Conservation (phyloP, 2,797 vertebrate species). For the Acanthurus tractus region DNA sequence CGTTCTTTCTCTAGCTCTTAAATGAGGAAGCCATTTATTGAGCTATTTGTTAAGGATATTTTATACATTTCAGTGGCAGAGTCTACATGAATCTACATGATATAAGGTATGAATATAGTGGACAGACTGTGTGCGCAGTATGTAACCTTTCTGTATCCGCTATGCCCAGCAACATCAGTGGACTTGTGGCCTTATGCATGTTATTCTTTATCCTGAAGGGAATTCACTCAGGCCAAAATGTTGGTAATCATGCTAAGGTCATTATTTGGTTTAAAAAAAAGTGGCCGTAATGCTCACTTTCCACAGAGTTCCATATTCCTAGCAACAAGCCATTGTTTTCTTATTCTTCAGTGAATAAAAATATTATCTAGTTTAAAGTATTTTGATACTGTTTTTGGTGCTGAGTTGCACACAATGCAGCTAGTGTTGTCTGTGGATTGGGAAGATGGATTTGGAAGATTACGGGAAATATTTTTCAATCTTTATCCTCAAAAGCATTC, state of each 20-base stretch:
- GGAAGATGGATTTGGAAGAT: constrained; percentile 71
- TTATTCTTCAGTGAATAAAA: constrained; percentile 12
- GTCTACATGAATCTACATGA: neutral
- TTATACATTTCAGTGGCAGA: constrained; percentile 3
- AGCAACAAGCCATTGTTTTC: neutral
- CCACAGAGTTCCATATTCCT: neutral
- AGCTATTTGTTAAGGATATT: constrained; percentile 5
- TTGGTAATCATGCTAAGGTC: constrained; percentile 15
- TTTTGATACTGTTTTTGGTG: constrained; percentile 35
- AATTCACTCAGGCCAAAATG: neutral
- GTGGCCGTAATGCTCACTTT: neutral
- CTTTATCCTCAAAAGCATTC: constrained; percentile 66
- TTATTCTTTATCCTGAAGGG: no score
- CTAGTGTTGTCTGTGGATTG: constrained; percentile 60
- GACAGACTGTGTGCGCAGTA: no score
- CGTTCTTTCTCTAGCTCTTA: constrained; percentile 1
- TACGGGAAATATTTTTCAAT: constrained; percentile 67
- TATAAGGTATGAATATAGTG: no score
- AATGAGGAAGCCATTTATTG: constrained; percentile 11
- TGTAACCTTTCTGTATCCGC: no score
- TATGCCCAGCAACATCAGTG: no score
- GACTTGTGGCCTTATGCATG: no score
- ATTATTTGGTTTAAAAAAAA: neutral
- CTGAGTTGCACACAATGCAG: constrained; percentile 58
- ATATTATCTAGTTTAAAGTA: constrained; percentile 18